Conservation (phyloP, 2,113 vertebrate species). For the Petromus typicus region DNA sequence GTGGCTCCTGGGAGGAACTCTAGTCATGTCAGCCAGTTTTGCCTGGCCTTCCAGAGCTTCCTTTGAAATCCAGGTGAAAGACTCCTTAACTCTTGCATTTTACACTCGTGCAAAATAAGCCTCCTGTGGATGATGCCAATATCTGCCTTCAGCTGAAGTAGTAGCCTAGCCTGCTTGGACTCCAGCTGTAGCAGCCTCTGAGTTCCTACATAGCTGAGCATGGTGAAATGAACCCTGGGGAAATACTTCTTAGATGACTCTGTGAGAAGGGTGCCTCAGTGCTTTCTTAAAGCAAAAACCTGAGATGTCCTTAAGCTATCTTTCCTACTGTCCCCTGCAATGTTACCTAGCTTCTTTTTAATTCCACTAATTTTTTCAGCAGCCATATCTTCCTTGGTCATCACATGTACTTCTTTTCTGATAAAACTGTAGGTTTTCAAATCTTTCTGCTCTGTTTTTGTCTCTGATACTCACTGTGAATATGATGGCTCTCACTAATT, state of each 20-base stretch:
- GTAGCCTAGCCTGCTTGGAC: neutral
- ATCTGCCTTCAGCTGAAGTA: neutral
- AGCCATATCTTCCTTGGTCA: neutral
- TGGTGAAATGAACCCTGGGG: neutral
- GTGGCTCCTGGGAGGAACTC: neutral
- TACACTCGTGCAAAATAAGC: neutral
- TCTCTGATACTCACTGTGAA: neutral
- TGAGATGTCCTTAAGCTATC: neutral
- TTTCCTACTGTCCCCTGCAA: neutral
- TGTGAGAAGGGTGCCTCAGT: neutral
- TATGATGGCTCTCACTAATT: neutral
- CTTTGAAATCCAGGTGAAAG: neutral
- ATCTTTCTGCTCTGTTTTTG: neutral
- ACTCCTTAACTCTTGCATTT: neutral
- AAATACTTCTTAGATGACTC: neutral
- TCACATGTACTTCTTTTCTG: neutral
- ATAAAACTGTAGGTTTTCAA: neutral
- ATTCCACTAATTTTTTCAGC: neutral
- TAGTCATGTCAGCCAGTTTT: neutral
- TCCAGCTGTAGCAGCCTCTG: neutral
- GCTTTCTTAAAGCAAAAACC: neutral
- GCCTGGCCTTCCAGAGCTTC: neutral
- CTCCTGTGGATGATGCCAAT: neutral
- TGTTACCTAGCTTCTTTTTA: neutral
- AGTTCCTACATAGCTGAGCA: neutral